Evolutionary conservation across 2,797 vertebrate species (phyloP).

Genomic region (Ceyx erithaca): DNA sequence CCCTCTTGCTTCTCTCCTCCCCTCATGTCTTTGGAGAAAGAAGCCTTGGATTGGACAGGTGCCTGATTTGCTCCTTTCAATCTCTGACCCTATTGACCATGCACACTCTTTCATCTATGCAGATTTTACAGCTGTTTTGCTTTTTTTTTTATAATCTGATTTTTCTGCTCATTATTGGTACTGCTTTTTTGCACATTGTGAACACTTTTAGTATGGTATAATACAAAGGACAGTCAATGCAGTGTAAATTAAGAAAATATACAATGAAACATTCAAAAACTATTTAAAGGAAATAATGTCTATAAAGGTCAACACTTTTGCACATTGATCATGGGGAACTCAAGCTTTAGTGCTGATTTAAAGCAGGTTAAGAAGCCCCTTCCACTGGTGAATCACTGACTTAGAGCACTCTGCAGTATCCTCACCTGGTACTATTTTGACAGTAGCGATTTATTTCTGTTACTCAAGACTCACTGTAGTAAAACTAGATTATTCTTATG

Average conservation of each 20-base stretch:
- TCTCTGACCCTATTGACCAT: neutral
- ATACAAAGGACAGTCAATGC: neutral
- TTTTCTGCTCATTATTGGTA: neutral
- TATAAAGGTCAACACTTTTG: neutral
- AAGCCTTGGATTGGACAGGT: neutral
- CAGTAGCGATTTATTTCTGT: neutral
- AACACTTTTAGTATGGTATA: neutral
- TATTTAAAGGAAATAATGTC: neutral
- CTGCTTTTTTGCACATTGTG: neutral
- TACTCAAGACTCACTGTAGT: neutral
- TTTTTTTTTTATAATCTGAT: neutral
- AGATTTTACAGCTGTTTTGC: neutral
- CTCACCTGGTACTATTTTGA: neutral
- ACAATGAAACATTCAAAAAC: neutral
- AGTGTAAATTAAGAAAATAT: neutral
- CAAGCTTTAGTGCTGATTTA: neutral
- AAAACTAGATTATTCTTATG: neutral
- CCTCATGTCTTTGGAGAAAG: neutral
- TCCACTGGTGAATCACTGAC: neutral
- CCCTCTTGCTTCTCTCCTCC: neutral
- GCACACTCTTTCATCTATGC: neutral
- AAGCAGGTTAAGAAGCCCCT: neutral
- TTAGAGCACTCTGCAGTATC: neutral
- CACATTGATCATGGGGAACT: neutral
- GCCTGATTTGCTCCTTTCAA: neutral